These are phyloP conservation scores for Drosophila nasuta DNA, from an alignment of 1,140 invertebrate species.

Conservation along the genomic window DNA sequence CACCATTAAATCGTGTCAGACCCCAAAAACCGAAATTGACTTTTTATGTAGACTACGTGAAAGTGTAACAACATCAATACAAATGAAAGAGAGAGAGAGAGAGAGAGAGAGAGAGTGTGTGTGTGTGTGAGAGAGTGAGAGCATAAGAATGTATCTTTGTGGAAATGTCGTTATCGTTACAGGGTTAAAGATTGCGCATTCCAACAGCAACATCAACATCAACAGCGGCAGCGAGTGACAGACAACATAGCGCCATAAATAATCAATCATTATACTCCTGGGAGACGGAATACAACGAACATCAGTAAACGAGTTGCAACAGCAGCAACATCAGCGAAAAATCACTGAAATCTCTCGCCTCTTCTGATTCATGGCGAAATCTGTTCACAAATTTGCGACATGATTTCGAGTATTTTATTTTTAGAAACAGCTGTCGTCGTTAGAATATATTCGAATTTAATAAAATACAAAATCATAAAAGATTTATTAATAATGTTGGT, in stretches of 20 bases:
- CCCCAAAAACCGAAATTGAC: constrained; percentile 60
- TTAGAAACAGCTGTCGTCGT: background rate
- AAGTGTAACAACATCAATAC: constrained; percentile 42
- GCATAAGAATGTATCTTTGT: constrained; percentile 19
- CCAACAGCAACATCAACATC: constrained; percentile 1
- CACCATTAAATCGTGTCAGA: constrained; percentile 59
- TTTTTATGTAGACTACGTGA: constrained; percentile 63
- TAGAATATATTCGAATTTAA: background rate
- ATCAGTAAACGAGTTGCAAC: constrained; percentile 5
- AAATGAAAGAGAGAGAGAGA: background rate
- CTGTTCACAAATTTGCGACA: constrained; percentile 4
- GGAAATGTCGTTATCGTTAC: constrained; percentile 30
- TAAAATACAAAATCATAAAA: background rate
- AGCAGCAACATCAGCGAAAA: constrained; percentile 9
- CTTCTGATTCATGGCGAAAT: constrained; percentile 6
- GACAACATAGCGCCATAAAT: constrained; percentile 38
- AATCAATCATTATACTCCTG: constrained; percentile 51
- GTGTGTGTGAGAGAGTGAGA: background rate
- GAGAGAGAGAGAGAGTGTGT: too few species aligned
- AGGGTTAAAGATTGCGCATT: constrained; percentile 41
- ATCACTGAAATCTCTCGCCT: constrained; percentile 2
- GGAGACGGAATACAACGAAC: constrained; percentile 1
- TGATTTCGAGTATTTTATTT: background rate
- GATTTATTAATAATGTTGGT: background rate
- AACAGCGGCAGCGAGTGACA: constrained; percentile 7